A percentile compares a stretch with the other conserved stretches of the same genome.
These are phyloP conservation scores for Erannis defoliaria DNA, from an alignment of 2,888 invertebrate genomes.

Conservation along the genomic window DNA sequence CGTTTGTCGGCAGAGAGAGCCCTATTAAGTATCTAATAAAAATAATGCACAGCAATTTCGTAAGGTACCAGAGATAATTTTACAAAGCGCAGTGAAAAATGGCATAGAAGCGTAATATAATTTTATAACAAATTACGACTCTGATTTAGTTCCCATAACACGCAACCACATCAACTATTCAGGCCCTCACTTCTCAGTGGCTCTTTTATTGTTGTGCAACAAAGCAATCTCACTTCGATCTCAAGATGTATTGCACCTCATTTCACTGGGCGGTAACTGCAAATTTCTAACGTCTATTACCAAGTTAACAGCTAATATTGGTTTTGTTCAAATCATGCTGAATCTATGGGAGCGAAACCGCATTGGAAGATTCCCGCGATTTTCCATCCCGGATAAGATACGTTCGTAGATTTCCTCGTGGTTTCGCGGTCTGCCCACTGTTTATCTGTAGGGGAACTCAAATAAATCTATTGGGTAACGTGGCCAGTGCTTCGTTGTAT, in stretches of 20 bases:
- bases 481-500: conserved; percentile 71
- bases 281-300: conserved; percentile 66
- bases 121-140: conserved; percentile 73
- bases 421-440: conserved; percentile 80
- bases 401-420: conserved; percentile 77
- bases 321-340: conserved; percentile 79
- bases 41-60: conserved; percentile 27
- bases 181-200: conserved; percentile 68
- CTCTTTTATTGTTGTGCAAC: conserved; percentile 74
- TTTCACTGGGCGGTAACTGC: conserved; percentile 61
- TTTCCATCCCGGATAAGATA: conserved; percentile 78
- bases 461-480: conserved; percentile 79
- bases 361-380: conserved; percentile 77
- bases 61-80: conserved; percentile 25
- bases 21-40: conserved; percentile 30
- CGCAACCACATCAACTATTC: conserved; percentile 78
- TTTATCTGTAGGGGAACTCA: conserved; percentile 77
- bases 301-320: conserved; percentile 76
- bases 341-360: conserved; percentile 80
- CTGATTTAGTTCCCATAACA: conserved; percentile 79
- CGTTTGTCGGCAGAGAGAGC: conserved; percentile 27
- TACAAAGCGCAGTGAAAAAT: conserved; percentile 38
- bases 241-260: conserved; percentile 78
- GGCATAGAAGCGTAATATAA: conserved; percentile 39
- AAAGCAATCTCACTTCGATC: conserved; percentile 79